These are phyloP conservation scores for Seriola rivoliana DNA, from an alignment of 2,113 vertebrate genomes.

Conservation along the genomic window DNA sequence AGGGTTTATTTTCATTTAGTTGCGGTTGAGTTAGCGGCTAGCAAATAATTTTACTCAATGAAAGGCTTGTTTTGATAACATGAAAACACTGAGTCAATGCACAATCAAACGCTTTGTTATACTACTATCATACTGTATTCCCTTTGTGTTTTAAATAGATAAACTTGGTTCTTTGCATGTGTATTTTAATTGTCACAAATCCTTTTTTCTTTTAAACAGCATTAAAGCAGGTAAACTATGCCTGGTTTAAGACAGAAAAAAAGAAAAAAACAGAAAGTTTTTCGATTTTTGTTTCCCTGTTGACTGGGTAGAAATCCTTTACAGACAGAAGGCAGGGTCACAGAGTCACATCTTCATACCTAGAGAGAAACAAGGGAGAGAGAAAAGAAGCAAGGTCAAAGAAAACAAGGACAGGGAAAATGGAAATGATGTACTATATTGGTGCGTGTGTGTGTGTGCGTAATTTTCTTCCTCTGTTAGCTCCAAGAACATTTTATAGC, in stretches of 20 bases:
- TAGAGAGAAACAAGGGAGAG: background rate
- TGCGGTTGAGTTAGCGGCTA: background rate
- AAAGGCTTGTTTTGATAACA: background rate
- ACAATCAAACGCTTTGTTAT: background rate
- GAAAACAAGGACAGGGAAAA: slow-evolving; percentile 19
- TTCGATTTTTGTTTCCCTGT: background rate
- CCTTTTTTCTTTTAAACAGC: background rate
- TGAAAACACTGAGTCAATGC: background rate
- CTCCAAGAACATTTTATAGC: background rate
- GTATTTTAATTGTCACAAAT: background rate
- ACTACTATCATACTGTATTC: background rate
- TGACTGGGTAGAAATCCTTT: background rate
- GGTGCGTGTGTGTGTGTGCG: background rate
- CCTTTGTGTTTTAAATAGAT: background rate
- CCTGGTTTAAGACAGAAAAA: background rate
- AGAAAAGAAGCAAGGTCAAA: slow-evolving; percentile 35
- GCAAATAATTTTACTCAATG: background rate
- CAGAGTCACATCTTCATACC: slow-evolving; percentile 2
- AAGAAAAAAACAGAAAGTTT: background rate
- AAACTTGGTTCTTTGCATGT: background rate
- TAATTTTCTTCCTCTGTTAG: background rate
- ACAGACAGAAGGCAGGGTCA: slow-evolving; percentile 11
- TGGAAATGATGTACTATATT: slow-evolving; percentile 9
- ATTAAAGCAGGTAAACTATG: background rate
- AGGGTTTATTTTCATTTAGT: background rate